These are phyloP conservation scores for Hycleus phaleratus DNA, from an alignment of 1,140 invertebrate genomes.

Conservation along the genomic window DNA sequence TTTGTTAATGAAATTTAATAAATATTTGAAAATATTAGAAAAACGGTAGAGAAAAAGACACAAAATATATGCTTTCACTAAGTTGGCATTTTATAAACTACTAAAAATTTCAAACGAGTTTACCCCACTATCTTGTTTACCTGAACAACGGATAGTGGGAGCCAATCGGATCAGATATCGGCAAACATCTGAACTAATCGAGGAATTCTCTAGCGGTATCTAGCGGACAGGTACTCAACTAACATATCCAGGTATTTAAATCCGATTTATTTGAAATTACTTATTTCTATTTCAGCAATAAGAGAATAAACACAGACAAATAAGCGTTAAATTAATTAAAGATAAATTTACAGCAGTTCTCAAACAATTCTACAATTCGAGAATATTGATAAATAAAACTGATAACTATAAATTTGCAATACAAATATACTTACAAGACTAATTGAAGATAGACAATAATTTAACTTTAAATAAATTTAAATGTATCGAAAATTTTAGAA, in stretches of 20 bases:
- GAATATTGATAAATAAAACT: too few relatives aligned
- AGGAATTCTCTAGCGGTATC: slow-evolving; percentile 20
- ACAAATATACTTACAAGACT: too few relatives aligned
- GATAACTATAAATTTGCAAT: too few relatives aligned
- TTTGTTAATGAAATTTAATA: neutral
- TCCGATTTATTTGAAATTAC: too few relatives aligned
- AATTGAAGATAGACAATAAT: too few relatives aligned
- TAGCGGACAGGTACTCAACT: slow-evolving; percentile 16
- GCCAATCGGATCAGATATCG: slow-evolving; percentile 16
- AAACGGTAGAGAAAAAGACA: slow-evolving; percentile 3
- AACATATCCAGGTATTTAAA: neutral
- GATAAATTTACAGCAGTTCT: too few relatives aligned
- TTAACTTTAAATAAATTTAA: too few relatives aligned
- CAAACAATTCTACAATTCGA: too few relatives aligned
- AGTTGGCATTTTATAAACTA: slow-evolving; percentile 31
- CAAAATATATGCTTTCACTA: slow-evolving; percentile 24
- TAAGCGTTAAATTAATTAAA: too few relatives aligned
- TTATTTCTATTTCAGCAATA: too few relatives aligned
- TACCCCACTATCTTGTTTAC: slow-evolving; percentile 29
- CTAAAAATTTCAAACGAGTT: slow-evolving; percentile 41
- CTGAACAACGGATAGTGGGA: slow-evolving; percentile 14
- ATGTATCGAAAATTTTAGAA: too few relatives aligned
- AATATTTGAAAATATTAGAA: slow-evolving; percentile 14
- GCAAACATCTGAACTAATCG: slow-evolving; percentile 16
- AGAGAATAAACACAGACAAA: too few relatives aligned